These are phyloP conservation scores for Clarias macrocephalus DNA, from an alignment of 2,113 vertebrate genomes.

Conservation along the genomic window DNA sequence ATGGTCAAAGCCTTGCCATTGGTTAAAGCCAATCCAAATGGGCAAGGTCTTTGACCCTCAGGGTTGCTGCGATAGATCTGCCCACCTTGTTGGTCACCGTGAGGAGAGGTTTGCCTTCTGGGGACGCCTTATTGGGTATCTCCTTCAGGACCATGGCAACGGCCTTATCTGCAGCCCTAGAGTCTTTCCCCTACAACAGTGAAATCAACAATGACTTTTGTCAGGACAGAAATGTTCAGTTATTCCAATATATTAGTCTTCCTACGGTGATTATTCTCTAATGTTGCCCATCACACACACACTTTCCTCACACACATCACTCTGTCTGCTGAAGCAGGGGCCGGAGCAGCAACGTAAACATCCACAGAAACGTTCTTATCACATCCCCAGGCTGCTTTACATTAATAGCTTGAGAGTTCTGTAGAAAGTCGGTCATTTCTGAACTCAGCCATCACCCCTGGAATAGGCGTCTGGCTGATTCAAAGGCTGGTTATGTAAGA, in stretches of 20 bases:
- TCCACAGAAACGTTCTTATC: slow-evolving; percentile 21
- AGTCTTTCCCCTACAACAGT: slow-evolving; percentile 99
- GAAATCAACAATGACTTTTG: slow-evolving; percentile 96
- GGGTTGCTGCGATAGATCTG: slow-evolving; percentile 83
- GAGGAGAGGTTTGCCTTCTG: slow-evolving; percentile 99
- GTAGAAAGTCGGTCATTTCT: slow-evolving; percentile 15
- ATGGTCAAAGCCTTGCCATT: slow-evolving; percentile 63
- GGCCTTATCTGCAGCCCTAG: slow-evolving; percentile 99
- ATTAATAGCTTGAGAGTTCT: neutral
- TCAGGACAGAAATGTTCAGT: slow-evolving; percentile 83
- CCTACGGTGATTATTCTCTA: slow-evolving; percentile 32
- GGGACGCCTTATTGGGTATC: slow-evolving; percentile 98
- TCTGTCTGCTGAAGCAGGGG: slow-evolving; percentile 25
- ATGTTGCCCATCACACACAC: slow-evolving; percentile 15
- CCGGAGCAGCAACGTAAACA: neutral
- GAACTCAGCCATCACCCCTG: slow-evolving; percentile 1
- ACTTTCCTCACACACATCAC: slow-evolving; percentile 19
- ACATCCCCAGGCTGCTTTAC: neutral
- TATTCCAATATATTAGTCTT: slow-evolving; percentile 45
- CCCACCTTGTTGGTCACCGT: slow-evolving; percentile 99
- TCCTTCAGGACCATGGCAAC: slow-evolving; percentile 99
- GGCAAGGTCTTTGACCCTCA: slow-evolving; percentile 58
- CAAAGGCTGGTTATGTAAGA: slow-evolving; percentile 35
- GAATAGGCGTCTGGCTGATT: slow-evolving; percentile 17
- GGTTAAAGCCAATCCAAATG: slow-evolving; percentile 57